Evolutionary conservation across 1,140 invertebrate species (phyloP).

Genomic region (Drosophila nannoptera): DNA sequence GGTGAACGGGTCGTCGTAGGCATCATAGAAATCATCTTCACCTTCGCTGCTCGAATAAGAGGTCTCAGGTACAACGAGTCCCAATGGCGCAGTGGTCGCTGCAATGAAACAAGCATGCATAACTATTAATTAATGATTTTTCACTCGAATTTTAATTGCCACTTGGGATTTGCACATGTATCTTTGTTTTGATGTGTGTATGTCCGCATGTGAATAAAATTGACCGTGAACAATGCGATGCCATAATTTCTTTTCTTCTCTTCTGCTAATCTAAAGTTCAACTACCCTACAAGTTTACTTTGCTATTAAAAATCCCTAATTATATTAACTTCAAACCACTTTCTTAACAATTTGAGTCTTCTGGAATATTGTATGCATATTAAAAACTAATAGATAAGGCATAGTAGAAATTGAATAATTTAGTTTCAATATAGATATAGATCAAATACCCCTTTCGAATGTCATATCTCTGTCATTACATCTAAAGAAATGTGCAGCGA

Average conservation of each 20-base stretch:
- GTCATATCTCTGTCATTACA: slow-evolving; percentile 3
- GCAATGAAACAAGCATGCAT: slow-evolving; percentile 15
- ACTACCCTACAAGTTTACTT: background rate
- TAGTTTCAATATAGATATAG: background rate
- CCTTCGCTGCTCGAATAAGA: slow-evolving; percentile 98
- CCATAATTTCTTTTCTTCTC: background rate
- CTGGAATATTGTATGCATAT: background rate
- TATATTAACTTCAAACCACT: background rate
- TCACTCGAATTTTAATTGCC: slow-evolving; percentile 14
- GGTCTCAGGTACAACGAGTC: slow-evolving; percentile 86
- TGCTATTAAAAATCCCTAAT: background rate
- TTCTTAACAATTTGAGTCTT: background rate
- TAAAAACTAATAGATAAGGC: background rate
- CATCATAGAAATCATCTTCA: slow-evolving; percentile 97
- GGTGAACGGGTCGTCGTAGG: slow-evolving; percentile 87
- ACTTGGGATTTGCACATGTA: background rate
- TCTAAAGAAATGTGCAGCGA: background rate
- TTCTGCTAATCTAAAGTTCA: background rate
- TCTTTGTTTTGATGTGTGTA: background rate
- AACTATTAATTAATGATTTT: slow-evolving; percentile 17
- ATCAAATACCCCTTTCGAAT: slow-evolving; percentile 1
- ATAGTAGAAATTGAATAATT: too few species aligned
- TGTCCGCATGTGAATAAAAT: background rate
- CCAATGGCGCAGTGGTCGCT: slow-evolving; percentile 74
- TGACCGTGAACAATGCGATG: slow-evolving; percentile 27